Evolutionary conservation across 2,888 invertebrate genomes (phyloP).

Genomic region (Meganola albula): DNA sequence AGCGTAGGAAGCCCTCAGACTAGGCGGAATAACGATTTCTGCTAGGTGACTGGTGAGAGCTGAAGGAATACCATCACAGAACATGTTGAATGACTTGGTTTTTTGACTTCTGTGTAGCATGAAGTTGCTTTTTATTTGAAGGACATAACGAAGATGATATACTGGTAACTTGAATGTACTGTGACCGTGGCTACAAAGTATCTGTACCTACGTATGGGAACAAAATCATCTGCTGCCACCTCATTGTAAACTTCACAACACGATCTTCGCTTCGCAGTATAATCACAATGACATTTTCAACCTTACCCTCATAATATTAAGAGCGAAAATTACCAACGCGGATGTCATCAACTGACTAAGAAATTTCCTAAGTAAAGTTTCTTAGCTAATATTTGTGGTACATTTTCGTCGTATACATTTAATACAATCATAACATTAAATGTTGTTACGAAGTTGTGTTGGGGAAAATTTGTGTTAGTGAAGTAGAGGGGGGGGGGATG

Average conservation of each 20-base stretch:
- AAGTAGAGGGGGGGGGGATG: slow-evolving; percentile 11
- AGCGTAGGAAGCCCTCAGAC: too few relatives aligned
- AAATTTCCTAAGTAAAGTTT: slow-evolving; percentile 49
- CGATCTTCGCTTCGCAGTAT: slow-evolving; percentile 18
- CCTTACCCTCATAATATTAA: slow-evolving; percentile 30
- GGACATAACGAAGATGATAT: too few relatives aligned
- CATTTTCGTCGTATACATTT: slow-evolving; percentile 55
- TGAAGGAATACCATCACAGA: too few relatives aligned
- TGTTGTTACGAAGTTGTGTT: slow-evolving; percentile 46
- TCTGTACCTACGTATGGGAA: slow-evolving; percentile 51
- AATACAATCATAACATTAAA: slow-evolving; percentile 60
- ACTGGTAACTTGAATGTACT: too few relatives aligned
- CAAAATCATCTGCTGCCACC: slow-evolving; percentile 44
- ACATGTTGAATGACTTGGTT: too few relatives aligned
- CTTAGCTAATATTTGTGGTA: slow-evolving; percentile 58
- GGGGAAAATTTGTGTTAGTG: slow-evolving; percentile 16
- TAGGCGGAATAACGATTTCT: too few relatives aligned
- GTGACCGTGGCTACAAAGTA: too few relatives aligned
- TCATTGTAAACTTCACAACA: slow-evolving; percentile 37
- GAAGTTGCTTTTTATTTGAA: too few relatives aligned
- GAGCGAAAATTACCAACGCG: slow-evolving; percentile 3
- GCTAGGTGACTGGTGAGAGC: too few relatives aligned
- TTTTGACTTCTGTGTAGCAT: too few relatives aligned
- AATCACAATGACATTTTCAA: slow-evolving; percentile 19
- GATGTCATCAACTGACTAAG: slow-evolving; percentile 21